Evolutionary conservation across 2,797 vertebrate species (phyloP).

Genomic region (Hypotaenidia philippensis): DNA sequence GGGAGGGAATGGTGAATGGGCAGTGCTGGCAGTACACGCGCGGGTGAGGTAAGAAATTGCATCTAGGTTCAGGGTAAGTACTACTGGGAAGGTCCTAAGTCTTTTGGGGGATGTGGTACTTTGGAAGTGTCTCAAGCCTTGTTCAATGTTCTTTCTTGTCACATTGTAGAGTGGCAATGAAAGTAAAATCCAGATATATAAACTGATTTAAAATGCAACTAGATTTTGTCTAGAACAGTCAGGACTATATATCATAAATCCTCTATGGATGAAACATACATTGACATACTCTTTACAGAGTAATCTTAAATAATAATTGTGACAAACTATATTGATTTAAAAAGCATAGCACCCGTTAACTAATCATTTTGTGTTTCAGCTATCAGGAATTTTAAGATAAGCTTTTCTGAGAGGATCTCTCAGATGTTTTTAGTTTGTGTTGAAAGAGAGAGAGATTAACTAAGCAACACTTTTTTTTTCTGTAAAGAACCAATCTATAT

Average conservation of each 20-base stretch:
- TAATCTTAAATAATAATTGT: not conserved
- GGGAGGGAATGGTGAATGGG: not conserved
- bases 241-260: not conserved
- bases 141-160: not conserved
- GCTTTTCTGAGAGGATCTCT: not conserved
- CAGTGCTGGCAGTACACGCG: not conserved
- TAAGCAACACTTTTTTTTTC: not conserved
- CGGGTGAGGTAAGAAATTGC: not conserved
- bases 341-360: not conserved
- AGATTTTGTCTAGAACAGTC: not conserved
- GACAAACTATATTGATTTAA: not conserved
- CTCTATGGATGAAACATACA: not conserved
- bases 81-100: not conserved
- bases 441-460: not conserved
- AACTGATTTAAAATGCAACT: not conserved
- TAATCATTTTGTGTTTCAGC: not conserved
- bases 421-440: not conserved
- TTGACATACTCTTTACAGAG: not conserved
- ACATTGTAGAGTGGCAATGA: not conserved
- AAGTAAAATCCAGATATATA: not conserved
- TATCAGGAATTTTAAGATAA: not conserved
- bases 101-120: not conserved
- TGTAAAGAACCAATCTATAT: not conserved
- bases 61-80: not conserved
- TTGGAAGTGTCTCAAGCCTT: not conserved